A percentile compares a stretch with the other conserved stretches of the same genome.
Conservation (phyloP, 2,113 vertebrate species). For the Lichenostomus cassidix region DNA sequence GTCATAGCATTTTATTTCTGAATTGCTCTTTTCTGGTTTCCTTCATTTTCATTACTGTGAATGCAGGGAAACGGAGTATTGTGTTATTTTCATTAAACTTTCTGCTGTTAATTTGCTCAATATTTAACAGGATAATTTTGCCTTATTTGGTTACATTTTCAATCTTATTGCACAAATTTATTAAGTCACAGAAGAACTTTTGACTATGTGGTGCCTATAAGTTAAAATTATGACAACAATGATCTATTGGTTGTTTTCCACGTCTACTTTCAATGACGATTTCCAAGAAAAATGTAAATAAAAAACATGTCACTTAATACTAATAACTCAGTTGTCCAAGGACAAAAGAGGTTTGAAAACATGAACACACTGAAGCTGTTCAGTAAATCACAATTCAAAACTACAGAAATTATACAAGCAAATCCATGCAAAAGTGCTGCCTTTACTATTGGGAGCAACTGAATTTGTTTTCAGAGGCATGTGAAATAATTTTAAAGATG, state of each 20-base stretch:
- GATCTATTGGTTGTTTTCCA: neutral
- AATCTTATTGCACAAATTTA: neutral
- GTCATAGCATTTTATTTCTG: neutral
- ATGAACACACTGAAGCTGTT: neutral
- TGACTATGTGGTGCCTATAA: neutral
- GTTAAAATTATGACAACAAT: neutral
- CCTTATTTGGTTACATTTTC: neutral
- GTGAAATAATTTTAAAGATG: slow-evolving; percentile 48
- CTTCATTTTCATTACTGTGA: neutral
- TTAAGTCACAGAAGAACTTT: neutral
- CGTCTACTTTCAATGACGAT: neutral
- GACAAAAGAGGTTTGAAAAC: slow-evolving; percentile 26
- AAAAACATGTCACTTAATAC: neutral
- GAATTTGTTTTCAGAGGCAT: slow-evolving; percentile 9
- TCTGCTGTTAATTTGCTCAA: neutral
- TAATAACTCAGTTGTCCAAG: neutral
- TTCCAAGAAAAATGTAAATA: neutral
- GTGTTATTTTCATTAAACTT: neutral
- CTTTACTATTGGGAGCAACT: neutral
- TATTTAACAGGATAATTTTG: neutral
- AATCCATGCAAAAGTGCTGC: neutral
- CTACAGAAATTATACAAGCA: neutral
- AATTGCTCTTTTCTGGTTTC: neutral
- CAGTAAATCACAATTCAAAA: neutral
- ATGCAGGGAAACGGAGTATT: neutral